Evolutionary conservation across 2,888 invertebrate genomes (phyloP), one percentile per base, ranked within the genome.

Genomic region (Xanthia togata): DNA sequence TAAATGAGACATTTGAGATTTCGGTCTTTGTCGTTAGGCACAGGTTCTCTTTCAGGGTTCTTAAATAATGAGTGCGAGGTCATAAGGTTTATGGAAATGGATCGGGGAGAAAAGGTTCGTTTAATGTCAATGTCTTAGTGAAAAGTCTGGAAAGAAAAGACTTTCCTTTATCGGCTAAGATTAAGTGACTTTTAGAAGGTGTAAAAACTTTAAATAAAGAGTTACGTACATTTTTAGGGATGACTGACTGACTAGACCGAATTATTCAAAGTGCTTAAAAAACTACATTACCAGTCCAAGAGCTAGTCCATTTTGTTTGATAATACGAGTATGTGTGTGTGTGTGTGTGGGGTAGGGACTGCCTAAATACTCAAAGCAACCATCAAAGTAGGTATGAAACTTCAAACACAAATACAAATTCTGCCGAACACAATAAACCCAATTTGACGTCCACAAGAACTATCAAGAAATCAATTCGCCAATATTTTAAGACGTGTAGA

Each of bases 401-500:
- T 70, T 57, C 1, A 23, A 59, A 63, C 9, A 4, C 1, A 75
- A 53, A 71, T 23, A 64, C 17, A 35, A 65, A 26, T 23, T n/a
- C 47, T 2, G 14, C 23, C 38, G 31, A 59, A 50, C 47, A 71
- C 44, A 76, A 57, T 70, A 77, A 82, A 70, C 67, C 57, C 63
- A 68, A 70, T 65, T 38, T 41, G 44, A 72, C 31, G 50, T 60
- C 70, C 55, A 70, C 60, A 59, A 77, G 59, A 82, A 76, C 74
- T 72, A 84, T 69, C 65, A 38, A 81, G 82, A 90, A 93, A 92
- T 93, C 92, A 93, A 92, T 92, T 89, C 88, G 79, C 86, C 86
- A 88, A 87, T 88, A 87, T 88, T 89, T 89, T 87, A 89, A 88
- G 89, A 91, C 86, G 90, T 89, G 89, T 87, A 92, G 93, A 93